These are phyloP conservation scores for Hybognathus amarus DNA, from an alignment of 2,797 vertebrate genomes.

Conservation along the genomic window DNA sequence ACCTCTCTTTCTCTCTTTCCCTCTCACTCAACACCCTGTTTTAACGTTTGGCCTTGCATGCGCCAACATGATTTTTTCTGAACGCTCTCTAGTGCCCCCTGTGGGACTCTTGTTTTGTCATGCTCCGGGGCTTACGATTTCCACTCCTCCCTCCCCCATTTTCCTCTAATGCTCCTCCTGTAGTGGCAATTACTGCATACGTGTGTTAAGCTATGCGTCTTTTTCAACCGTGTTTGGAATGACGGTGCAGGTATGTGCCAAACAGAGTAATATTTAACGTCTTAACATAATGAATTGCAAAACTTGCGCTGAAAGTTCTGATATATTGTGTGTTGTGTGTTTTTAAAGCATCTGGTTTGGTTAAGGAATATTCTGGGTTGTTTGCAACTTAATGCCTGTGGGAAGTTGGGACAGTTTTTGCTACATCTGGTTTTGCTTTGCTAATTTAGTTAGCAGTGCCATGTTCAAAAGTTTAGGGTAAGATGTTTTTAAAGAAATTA, in stretches of 20 bases:
- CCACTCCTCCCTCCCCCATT: conserved; percentile 18
- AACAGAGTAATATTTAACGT: neutral
- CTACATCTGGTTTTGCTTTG: neutral
- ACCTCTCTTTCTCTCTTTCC: conserved; percentile 27
- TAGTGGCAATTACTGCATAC: conserved; percentile 48
- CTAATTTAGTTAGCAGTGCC: neutral
- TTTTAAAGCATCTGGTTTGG: neutral
- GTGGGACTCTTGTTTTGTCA: conserved; percentile 31
- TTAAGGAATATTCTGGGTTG: conserved; percentile 39
- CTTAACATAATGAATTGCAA: conserved; percentile 14
- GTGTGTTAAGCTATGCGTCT: conserved; percentile 41
- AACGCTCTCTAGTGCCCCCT: conserved; percentile 46
- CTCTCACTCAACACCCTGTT: conserved; percentile 45
- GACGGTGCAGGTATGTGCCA: conserved; percentile 10
- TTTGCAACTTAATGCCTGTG: conserved; percentile 15
- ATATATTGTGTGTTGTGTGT: conserved; percentile 1
- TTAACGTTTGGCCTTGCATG: conserved; percentile 61
- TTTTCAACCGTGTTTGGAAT: conserved; percentile 23
- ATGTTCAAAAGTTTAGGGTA: neutral
- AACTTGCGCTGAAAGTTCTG: conserved; percentile 1
- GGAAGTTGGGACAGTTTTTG: neutral
- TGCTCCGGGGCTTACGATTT: conserved; percentile 37
- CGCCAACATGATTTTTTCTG: conserved; percentile 57
- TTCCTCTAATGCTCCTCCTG: conserved; percentile 35
- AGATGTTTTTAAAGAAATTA: neutral